Percentiles rank a stretch among this genome's conserved stretches.
Evolutionary conservation across 2,113 vertebrate genomes (phyloP).

Genomic region (Myodes glareolus): DNA sequence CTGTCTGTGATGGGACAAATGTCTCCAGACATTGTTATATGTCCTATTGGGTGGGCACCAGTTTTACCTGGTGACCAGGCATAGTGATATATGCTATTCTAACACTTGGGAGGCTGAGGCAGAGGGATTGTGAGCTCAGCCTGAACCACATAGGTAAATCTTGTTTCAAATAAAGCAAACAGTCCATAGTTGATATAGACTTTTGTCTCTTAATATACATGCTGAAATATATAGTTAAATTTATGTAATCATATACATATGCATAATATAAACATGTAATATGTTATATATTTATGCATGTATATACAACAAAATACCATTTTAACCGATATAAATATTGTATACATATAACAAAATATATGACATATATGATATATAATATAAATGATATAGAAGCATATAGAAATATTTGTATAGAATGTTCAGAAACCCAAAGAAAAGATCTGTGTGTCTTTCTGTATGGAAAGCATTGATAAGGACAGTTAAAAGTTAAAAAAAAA

Average conservation of each 20-base stretch:
- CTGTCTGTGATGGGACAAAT: neutral
- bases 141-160: neutral
- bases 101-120: neutral
- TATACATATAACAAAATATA: neutral
- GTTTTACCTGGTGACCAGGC: neutral
- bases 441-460: neutral
- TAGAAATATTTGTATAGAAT: neutral
- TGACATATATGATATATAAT: neutral
- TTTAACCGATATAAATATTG: neutral
- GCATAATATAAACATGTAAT: neutral
- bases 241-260: neutral
- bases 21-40: neutral
- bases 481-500: conserved; percentile 26
- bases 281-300: neutral
- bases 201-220: neutral
- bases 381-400: neutral
- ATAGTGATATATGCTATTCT: neutral
- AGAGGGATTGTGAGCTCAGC: neutral
- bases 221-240: neutral
- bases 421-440: neutral
- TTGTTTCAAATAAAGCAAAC: neutral
- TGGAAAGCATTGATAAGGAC: neutral
- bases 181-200: neutral
- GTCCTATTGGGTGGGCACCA: neutral
- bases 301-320: neutral